phyloP scores from a whole-genome alignment of 2,797 vertebrate species.

The Typhlichthys eigenmanni region DNA sequence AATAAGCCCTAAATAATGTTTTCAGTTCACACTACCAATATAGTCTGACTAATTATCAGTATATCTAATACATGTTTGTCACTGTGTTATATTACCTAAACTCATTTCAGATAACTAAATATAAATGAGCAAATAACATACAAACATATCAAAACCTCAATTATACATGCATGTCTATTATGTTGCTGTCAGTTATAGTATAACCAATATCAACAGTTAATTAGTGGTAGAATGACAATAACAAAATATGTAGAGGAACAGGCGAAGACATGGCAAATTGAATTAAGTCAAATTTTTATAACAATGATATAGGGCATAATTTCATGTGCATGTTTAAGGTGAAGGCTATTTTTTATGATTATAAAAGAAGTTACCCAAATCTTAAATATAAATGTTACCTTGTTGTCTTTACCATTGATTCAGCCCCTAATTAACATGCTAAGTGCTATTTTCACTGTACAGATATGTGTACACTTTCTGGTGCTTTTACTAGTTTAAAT shows the following conservation, averaged over 20 bases:
- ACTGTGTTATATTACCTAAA: constrained; percentile 32
- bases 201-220: constrained; percentile 56
- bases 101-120: constrained; percentile 19
- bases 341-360: no score
- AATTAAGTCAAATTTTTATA: constrained; percentile 39
- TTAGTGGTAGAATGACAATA: constrained; percentile 46
- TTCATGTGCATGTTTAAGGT: not conserved
- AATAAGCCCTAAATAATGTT: not conserved
- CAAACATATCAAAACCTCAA: constrained; percentile 57
- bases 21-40: constrained; percentile 29
- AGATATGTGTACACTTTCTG: no score
- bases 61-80: constrained; percentile 19
- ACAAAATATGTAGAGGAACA: constrained; percentile 41
- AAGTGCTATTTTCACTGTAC: no score
- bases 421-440: no score
- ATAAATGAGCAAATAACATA: constrained; percentile 51
- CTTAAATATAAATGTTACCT: no score
- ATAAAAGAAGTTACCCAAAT: no score
- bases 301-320: constrained; percentile 9
- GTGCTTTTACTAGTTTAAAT: constrained; percentile 11
- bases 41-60: constrained; percentile 21
- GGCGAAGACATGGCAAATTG: constrained; percentile 49
- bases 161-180: constrained; percentile 60
- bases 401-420: no score
- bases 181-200: constrained; percentile 45